These are phyloP conservation scores for Notarius quadriscutis DNA, from an alignment of 2,113 vertebrate genomes.

Conservation along the genomic window DNA sequence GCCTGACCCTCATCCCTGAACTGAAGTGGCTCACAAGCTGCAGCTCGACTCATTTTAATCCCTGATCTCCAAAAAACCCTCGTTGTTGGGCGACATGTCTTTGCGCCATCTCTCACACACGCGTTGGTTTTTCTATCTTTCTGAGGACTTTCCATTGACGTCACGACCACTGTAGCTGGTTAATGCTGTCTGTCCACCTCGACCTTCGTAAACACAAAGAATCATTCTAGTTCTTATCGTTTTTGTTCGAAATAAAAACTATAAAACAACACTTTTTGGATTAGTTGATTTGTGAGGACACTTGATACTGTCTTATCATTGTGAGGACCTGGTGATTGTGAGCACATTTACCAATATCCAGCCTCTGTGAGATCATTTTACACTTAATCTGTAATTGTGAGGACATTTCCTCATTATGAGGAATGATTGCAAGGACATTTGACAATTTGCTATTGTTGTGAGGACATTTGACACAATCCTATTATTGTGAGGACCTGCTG, in stretches of 20 bases:
- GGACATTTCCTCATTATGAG: too few relatives aligned
- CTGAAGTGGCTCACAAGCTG: conserved; percentile 50
- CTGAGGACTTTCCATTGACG: neutral
- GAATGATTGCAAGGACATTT: neutral
- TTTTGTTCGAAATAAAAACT: neutral
- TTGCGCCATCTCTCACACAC: neutral
- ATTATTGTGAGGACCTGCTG: too few relatives aligned
- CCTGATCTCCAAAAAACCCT: neutral
- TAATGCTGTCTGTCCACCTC: neutral
- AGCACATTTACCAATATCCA: too few relatives aligned
- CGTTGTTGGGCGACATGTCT: neutral
- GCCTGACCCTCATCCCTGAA: conserved; percentile 40
- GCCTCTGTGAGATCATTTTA: too few relatives aligned
- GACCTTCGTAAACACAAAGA: neutral
- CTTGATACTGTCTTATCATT: neutral
- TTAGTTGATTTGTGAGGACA: neutral
- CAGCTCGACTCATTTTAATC: conserved; percentile 42
- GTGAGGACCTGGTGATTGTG: neutral
- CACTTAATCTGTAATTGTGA: too few relatives aligned
- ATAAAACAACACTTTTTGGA: neutral
- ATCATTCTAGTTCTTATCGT: neutral
- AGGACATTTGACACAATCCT: neutral
- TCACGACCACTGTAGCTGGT: neutral
- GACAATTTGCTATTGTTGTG: neutral
- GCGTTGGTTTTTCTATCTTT: neutral